Conservation (phyloP, 2,113 vertebrate genomes). For the Falco punctatus region DNA sequence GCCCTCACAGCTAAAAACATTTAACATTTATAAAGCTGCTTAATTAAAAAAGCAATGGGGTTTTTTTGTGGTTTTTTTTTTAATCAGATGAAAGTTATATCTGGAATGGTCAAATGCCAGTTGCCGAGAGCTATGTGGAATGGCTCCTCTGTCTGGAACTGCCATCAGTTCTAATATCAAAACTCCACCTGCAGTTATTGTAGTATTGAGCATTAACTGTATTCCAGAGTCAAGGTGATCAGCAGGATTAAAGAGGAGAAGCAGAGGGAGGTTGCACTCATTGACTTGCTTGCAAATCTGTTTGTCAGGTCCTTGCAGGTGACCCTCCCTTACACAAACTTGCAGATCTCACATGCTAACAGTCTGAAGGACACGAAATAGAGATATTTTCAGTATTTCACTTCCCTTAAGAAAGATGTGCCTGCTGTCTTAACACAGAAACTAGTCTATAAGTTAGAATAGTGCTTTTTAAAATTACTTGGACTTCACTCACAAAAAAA, state of each 20-base stretch:
- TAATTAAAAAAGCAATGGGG: neutral
- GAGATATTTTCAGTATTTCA: neutral
- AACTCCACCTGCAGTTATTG: neutral
- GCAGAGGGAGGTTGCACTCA: neutral
- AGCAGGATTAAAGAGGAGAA: neutral
- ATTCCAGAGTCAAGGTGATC: neutral
- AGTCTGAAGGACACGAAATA: neutral
- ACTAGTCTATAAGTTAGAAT: neutral
- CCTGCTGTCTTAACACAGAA: neutral
- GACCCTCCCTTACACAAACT: neutral
- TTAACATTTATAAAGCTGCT: neutral
- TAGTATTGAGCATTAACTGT: neutral
- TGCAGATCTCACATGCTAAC: neutral
- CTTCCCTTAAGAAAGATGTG: neutral
- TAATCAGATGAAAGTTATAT: neutral
- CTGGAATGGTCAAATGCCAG: neutral
- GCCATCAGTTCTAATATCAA: neutral
- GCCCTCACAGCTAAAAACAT: neutral
- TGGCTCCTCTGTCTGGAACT: neutral
- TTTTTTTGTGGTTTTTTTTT: neutral
- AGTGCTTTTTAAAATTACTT: neutral
- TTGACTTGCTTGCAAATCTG: neutral
- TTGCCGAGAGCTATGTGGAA: neutral
- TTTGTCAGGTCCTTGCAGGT: neutral
- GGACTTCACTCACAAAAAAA: neutral